Base-by-base conservation (phyloP, 2,888 invertebrate genomes). In the Lasioglossum leucozonium region DNA sequence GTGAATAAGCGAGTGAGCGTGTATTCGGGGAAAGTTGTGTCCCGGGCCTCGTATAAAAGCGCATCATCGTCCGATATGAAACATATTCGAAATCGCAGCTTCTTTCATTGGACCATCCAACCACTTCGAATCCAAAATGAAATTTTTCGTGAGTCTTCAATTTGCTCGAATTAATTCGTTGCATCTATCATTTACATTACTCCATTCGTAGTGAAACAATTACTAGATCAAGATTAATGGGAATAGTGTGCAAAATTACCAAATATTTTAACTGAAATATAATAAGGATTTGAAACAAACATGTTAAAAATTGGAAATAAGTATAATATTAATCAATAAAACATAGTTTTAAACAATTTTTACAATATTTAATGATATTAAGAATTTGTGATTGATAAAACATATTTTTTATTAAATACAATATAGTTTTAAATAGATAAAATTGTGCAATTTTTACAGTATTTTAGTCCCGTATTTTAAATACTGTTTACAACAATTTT, bases 21-120 rank as follows among this genome's bases (percentile, higher is more conserved):
- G 77, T 77, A 82, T 83, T 73, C 62, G 87, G 90, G 91, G 92
- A 91, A 93, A 92, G 93, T 93, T 92, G 92, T 90, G 89, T 85
- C 88, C 84, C 77, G 75, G 80, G 86, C 88, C 88, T 85, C 84
- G 86, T 94, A 94, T 94, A 94, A 94, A 94, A 94, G 92, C 89
- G 82, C 89, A 88, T 84, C 87, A 83, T 22, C 74, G 73, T 76
- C 86, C 83, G 85, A 89, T 91, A 90, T 91, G 91, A 89, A 90
- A 90, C 92, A 91, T 89, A 91, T 87, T 90, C 87, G 89, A 91
- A 86, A 89, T 87, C 88, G 89, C 89, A 88, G 84, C 89, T 79
- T 86, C 85, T 55, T 81, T 72, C 77, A 81, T 84, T 86, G 84
- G 84, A 84, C 84, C 75, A 58, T 55, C 67, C 77, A 87, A 87